Conservation (phyloP, 2,888 invertebrate genomes). For the Esperia sulphurella region DNA sequence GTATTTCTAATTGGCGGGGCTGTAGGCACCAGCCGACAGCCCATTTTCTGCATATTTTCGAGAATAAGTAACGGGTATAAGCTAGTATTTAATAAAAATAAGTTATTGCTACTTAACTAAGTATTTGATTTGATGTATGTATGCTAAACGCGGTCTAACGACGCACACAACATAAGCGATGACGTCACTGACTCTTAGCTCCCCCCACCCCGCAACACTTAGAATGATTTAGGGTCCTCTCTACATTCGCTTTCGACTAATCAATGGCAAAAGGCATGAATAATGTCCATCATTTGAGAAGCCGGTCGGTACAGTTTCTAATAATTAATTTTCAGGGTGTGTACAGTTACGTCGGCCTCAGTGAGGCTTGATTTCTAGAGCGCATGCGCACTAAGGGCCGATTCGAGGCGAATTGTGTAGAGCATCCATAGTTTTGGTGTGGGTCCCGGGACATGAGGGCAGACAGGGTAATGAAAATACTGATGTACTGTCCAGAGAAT, state of each 20-base stretch:
- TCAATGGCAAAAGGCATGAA: constrained; percentile 44
- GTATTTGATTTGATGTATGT: too few species aligned
- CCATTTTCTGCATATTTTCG: too few species aligned
- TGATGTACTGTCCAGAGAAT: too few species aligned
- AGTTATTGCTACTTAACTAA: too few species aligned
- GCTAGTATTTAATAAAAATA: too few species aligned
- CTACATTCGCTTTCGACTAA: constrained; percentile 32
- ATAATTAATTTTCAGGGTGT: constrained; percentile 60
- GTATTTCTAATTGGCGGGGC: too few species aligned
- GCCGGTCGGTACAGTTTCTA: constrained; percentile 48
- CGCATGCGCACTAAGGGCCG: constrained; percentile 54
- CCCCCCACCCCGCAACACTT: not conserved
- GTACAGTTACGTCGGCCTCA: constrained; percentile 49
- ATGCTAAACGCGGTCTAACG: too few species aligned
- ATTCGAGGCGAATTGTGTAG: constrained; percentile 51
- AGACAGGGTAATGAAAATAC: too few species aligned
- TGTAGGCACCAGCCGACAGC: too few species aligned
- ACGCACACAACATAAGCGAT: not conserved
- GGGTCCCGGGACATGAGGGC: constrained; percentile 7
- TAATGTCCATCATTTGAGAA: constrained; percentile 45
- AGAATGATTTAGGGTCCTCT: constrained; percentile 4
- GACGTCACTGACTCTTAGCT: not conserved
- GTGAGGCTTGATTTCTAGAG: constrained; percentile 36
- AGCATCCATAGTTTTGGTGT: constrained; percentile 23
- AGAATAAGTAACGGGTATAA: too few species aligned